phyloP scores from a whole-genome alignment of 2,888 invertebrate species.

The Nemotelus pantherinus region DNA sequence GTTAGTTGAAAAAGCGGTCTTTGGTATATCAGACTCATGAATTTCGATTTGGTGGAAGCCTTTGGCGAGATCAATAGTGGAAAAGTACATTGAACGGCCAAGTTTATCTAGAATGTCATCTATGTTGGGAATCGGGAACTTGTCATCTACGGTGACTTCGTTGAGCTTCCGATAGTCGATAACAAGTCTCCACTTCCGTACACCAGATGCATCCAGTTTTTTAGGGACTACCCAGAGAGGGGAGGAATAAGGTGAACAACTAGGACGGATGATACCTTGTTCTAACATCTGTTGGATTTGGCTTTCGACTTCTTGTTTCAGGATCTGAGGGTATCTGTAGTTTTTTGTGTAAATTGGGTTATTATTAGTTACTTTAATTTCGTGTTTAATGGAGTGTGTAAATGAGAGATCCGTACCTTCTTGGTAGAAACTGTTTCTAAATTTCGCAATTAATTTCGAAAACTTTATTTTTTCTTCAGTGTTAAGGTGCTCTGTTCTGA shows the following conservation, averaged over 20 bases:
- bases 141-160: slow-evolving; percentile 25
- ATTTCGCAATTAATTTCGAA: neutral
- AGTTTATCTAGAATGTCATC: slow-evolving; percentile 48
- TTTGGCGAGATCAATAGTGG: slow-evolving; percentile 36
- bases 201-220: slow-evolving; percentile 9
- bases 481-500: neutral
- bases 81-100: slow-evolving; percentile 31
- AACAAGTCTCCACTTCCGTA: slow-evolving; percentile 32
- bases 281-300: neutral
- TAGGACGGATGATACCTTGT: neutral
- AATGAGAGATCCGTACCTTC: neutral
- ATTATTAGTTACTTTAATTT: neutral
- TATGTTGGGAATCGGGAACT: slow-evolving; percentile 15
- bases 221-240: slow-evolving; percentile 30
- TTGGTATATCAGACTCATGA: neutral
- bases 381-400: slow-evolving; percentile 1
- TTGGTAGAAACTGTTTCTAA: neutral
- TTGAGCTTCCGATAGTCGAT: slow-evolving; percentile 20
- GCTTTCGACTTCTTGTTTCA: slow-evolving; percentile 9
- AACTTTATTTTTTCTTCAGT: too few species aligned
- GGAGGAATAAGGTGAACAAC: slow-evolving; percentile 6
- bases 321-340: slow-evolving; percentile 31
- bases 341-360: slow-evolving; percentile 15
- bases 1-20: slow-evolving; percentile 55
- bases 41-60: slow-evolving; percentile 46